Percentiles rank a stretch among this genome's conserved stretches.
These are phyloP conservation scores for Bos indicus DNA, from an alignment of 2,113 vertebrate species.

Conservation along the genomic window DNA sequence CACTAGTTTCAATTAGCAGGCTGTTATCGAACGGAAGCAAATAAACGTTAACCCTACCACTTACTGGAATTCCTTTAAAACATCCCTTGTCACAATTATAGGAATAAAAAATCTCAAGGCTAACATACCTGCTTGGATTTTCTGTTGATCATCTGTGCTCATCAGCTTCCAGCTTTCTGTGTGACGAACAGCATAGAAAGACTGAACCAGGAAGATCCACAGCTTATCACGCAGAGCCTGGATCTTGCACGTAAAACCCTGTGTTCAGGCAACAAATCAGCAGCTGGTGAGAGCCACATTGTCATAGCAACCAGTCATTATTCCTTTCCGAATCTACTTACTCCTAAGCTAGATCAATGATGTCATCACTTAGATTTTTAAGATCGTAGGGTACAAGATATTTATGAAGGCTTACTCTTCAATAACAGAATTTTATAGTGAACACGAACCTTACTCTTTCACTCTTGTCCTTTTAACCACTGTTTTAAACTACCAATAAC, in stretches of 20 bases:
- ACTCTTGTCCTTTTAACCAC: conserved; percentile 70
- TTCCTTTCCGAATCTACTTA: conserved; percentile 89
- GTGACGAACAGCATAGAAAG: conserved; percentile 95
- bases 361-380: conserved; percentile 87
- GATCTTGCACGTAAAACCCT: conserved; percentile 90
- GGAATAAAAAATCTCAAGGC: conserved; percentile 21
- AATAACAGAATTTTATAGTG: conserved; percentile 68
- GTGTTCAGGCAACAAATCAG: conserved; percentile 96
- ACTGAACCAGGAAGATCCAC: conserved; percentile 96
- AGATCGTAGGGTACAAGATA: conserved; percentile 72
- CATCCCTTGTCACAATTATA: conserved; percentile 41
- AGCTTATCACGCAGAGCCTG: conserved; percentile 89
- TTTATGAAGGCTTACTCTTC: conserved; percentile 74
- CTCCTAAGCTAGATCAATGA: conserved; percentile 90
- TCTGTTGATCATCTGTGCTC: conserved; percentile 86
- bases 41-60: conserved; percentile 38
- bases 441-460: conserved; percentile 49
- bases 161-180: conserved; percentile 93
- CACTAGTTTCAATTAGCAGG: conserved; percentile 62
- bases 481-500: conserved; percentile 68
- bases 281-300: conserved; percentile 94
- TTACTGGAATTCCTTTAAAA: conserved; percentile 36
- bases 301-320: conserved; percentile 97
- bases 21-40: conserved; percentile 38
- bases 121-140: conserved; percentile 92